Evolutionary conservation across 2,888 invertebrate species (phyloP).

Genomic region (Gymnoscelis rufifasciata): DNA sequence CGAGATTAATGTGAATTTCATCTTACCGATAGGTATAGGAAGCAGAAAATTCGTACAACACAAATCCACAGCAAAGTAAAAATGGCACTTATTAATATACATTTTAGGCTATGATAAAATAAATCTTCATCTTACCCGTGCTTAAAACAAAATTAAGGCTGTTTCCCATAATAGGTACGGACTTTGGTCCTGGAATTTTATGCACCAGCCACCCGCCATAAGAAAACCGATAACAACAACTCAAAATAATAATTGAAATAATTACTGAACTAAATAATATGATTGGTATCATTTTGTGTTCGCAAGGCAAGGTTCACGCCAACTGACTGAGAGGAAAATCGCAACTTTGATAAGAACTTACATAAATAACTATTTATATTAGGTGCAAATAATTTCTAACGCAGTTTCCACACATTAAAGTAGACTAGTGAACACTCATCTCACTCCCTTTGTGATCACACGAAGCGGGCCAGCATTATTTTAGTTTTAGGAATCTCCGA

Average conservation of each 20-base stretch:
- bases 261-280: not conserved
- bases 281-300: constrained; percentile 14
- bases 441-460: too few relatives aligned
- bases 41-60: too few relatives aligned
- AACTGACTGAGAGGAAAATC: constrained; percentile 6
- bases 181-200: constrained; percentile 48
- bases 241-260: not conserved
- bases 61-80: too few relatives aligned
- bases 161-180: constrained; percentile 43
- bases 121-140: constrained; percentile 25
- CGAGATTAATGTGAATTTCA: too few relatives aligned
- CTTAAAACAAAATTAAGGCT: constrained; percentile 32
- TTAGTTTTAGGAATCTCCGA: too few relatives aligned
- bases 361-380: not conserved
- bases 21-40: too few relatives aligned
- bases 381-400: too few relatives aligned
- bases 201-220: constrained; percentile 32
- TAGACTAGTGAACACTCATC: too few relatives aligned
- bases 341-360: not conserved
- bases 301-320: not conserved
- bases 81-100: too few relatives aligned
- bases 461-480: too few relatives aligned
- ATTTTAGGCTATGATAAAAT: too few relatives aligned
- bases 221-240: constrained; percentile 16
- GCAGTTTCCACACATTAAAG: too few relatives aligned